Conservation (phyloP, 2,797 vertebrate species). For the Salarias fasciatus region DNA sequence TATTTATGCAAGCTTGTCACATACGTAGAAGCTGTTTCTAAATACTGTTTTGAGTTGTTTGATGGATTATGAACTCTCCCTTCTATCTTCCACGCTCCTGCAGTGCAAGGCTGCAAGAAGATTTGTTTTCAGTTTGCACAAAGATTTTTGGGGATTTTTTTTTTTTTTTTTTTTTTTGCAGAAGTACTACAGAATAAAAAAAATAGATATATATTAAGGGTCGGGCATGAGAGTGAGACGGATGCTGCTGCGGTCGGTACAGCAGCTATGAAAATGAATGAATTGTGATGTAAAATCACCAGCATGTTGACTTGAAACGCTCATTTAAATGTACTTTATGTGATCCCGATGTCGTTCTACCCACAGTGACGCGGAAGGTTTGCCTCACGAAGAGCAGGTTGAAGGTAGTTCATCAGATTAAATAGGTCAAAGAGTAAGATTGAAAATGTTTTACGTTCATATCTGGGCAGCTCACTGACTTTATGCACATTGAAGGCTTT, state of each 20-base stretch:
- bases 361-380: constrained; percentile 5
- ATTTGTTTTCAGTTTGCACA: constrained; percentile 62
- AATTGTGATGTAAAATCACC: constrained; percentile 8
- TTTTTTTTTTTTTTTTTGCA: not conserved
- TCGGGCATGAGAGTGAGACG: constrained; percentile 15
- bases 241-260: constrained; percentile 1
- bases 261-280: constrained; percentile 13
- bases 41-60: constrained; percentile 46
- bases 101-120: constrained; percentile 27
- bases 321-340: constrained; percentile 1
- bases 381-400: constrained; percentile 17
- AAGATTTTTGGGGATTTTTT: constrained; percentile 12
- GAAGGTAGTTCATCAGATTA: constrained; percentile 11
- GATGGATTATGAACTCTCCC: constrained; percentile 33
- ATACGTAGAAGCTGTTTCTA: constrained; percentile 51
- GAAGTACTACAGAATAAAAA: constrained; percentile 17
- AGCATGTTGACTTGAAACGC: constrained; percentile 8
- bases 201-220: constrained; percentile 9
- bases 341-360: constrained; percentile 51
- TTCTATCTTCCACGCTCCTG: constrained; percentile 55
- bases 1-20: constrained; percentile 74
- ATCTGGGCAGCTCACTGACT: constrained; percentile 39
- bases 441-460: not conserved
- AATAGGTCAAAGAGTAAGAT: constrained; percentile 15
- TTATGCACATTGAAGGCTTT: constrained; percentile 36